Evolutionary conservation across 2,797 vertebrate species (phyloP).

Genomic region (Acestrorhynchus altus): DNA sequence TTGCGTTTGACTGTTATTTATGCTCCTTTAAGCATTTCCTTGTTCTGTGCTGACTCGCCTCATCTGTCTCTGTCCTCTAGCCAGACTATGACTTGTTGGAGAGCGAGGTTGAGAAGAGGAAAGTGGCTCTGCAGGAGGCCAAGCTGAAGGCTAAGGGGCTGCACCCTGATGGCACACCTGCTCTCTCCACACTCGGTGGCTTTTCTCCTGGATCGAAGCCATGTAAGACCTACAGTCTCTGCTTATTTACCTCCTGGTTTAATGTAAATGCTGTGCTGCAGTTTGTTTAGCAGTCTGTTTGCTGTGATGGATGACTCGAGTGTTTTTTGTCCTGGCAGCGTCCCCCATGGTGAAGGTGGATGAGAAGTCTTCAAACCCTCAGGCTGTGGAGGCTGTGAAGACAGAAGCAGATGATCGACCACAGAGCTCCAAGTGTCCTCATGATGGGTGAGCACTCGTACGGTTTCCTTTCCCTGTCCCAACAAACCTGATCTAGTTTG

Average conservation of each 20-base stretch:
- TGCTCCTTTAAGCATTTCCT: no score
- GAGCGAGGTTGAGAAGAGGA: conserved; percentile 97
- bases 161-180: conserved; percentile 97
- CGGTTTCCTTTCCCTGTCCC: no score
- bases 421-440: conserved; percentile 97
- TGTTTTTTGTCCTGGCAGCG: conserved; percentile 68
- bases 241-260: no score
- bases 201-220: conserved; percentile 99
- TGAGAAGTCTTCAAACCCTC: conserved; percentile 87
- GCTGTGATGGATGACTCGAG: no score
- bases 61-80: conserved; percentile 72
- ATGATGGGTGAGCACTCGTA: conserved; percentile 93
- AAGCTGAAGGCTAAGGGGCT: conserved; percentile 98
- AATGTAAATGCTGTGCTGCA: no score
- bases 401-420: conserved; percentile 91
- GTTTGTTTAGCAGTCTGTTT: no score
- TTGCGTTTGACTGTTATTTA: no score
- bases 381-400: conserved; percentile 86
- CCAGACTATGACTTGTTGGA: conserved; percentile 96
- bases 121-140: conserved; percentile 92
- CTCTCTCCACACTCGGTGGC: conserved; percentile 89
- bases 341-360: conserved; percentile 90
- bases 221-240: conserved; percentile 68
- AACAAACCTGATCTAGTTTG: not conserved
- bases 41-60: no score